Evolutionary conservation across 1,140 invertebrate genomes (phyloP).

Genomic region (Contarinia nasturtii): DNA sequence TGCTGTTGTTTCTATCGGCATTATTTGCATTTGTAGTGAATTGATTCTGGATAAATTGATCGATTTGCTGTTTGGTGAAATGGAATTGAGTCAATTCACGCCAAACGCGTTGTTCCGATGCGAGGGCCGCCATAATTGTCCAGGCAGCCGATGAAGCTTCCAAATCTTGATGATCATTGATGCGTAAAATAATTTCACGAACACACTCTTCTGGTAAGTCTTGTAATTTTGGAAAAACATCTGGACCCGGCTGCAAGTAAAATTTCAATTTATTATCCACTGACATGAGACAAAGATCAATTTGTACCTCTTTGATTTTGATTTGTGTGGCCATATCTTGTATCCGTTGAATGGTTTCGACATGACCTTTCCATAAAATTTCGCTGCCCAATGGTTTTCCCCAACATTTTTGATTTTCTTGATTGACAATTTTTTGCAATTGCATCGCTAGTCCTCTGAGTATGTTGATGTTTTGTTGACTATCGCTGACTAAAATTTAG

Average conservation of each 20-base stretch:
- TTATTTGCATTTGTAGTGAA: background rate
- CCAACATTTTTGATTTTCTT: constrained; percentile 52
- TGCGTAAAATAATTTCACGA: constrained; percentile 70
- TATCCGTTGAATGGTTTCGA: constrained; percentile 64
- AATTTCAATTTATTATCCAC: too few species aligned
- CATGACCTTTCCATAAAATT: constrained; percentile 74
- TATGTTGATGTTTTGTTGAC: constrained; percentile 72
- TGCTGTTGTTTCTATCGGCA: too few species aligned
- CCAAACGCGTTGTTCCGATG: constrained; percentile 83
- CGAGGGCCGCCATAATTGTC: constrained; percentile 52
- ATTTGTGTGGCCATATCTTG: constrained; percentile 63
- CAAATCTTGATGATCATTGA: constrained; percentile 83
- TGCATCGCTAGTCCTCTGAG: constrained; percentile 57
- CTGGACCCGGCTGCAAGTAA: constrained; percentile 57
- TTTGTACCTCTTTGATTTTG: constrained; percentile 44
- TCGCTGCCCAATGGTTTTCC: constrained; percentile 72
- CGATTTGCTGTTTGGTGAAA: constrained; percentile 71
- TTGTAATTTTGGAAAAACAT: constrained; percentile 62
- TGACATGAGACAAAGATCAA: background rate
- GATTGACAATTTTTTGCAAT: constrained; percentile 44
- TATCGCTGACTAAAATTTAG: constrained; percentile 46
- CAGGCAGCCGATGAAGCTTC: constrained; percentile 39
- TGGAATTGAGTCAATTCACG: constrained; percentile 78
- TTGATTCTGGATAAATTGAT: constrained; percentile 37
- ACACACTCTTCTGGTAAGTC: constrained; percentile 88